These are phyloP conservation scores for Aphrophora alni DNA, from an alignment of 2,888 invertebrate genomes.

Conservation along the genomic window DNA sequence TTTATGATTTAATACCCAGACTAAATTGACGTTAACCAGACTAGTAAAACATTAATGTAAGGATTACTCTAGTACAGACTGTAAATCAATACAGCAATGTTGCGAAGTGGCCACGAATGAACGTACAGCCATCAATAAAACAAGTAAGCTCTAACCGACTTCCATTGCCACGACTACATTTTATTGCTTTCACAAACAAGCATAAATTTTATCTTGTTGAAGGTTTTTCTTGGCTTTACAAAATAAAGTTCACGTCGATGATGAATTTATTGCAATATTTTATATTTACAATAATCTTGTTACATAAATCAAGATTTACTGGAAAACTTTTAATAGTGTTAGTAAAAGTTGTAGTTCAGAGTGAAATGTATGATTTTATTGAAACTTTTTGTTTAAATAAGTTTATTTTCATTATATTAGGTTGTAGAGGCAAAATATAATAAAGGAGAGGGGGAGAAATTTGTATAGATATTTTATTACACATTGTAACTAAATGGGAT, in stretches of 20 bases:
- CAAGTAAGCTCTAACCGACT: neutral
- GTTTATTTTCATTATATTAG: too few species aligned
- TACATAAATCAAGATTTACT: neutral
- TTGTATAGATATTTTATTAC: too few species aligned
- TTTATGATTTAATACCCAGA: neutral
- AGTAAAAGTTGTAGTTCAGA: too few species aligned
- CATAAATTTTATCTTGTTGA: neutral
- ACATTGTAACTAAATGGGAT: too few species aligned
- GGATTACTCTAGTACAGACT: neutral
- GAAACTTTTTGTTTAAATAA: too few species aligned
- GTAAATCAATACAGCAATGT: neutral
- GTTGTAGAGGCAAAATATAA: too few species aligned
- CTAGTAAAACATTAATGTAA: neutral
- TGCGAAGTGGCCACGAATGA: neutral
- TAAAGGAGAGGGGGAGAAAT: too few species aligned
- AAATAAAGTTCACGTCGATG: too few species aligned
- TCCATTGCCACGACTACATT: neutral
- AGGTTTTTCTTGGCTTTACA: neutral
- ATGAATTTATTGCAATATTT: neutral
- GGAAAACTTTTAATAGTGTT: neutral
- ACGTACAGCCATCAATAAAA: neutral
- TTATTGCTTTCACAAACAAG: neutral
- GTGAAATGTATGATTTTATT: too few species aligned
- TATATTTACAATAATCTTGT: neutral
- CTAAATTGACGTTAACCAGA: neutral